phyloP scores from a whole-genome alignment of 2,888 invertebrate genomes.

The Lasius platythorax region DNA sequence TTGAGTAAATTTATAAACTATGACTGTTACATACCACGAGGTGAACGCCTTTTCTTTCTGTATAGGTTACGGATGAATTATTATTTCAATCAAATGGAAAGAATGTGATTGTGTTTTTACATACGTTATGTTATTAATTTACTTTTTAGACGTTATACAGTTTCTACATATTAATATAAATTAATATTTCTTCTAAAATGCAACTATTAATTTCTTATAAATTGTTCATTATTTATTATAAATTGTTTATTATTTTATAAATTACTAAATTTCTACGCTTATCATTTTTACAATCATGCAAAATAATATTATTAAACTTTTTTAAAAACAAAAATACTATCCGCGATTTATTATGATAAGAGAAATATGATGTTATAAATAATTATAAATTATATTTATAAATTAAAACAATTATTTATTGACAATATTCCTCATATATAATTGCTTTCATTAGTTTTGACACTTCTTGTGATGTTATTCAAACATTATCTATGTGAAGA shows the following conservation, averaged over 20 bases:
- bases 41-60: constrained; percentile 26
- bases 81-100: constrained; percentile 38
- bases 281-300: neutral
- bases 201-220: neutral
- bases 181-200: neutral
- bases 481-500: neutral
- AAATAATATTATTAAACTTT: neutral
- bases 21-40: constrained; percentile 25
- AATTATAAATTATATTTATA: no score
- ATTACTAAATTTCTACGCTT: neutral
- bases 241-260: neutral
- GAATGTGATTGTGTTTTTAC: constrained; percentile 9
- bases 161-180: neutral
- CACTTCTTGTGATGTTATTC: neutral
- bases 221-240: neutral
- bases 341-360: neutral
- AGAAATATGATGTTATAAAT: no score
- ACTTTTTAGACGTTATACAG: neutral
- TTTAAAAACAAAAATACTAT: neutral
- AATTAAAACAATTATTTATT: neutral
- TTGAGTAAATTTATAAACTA: constrained; percentile 24
- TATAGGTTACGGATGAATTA: constrained; percentile 22
- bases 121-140: neutral
- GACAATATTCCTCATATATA: neutral
- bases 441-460: neutral